Percentiles rank a stretch among this genome's conserved stretches.
These are phyloP conservation scores for Hippocampus barbouri DNA, from an alignment of 2,113 vertebrate species.

Conservation along the genomic window DNA sequence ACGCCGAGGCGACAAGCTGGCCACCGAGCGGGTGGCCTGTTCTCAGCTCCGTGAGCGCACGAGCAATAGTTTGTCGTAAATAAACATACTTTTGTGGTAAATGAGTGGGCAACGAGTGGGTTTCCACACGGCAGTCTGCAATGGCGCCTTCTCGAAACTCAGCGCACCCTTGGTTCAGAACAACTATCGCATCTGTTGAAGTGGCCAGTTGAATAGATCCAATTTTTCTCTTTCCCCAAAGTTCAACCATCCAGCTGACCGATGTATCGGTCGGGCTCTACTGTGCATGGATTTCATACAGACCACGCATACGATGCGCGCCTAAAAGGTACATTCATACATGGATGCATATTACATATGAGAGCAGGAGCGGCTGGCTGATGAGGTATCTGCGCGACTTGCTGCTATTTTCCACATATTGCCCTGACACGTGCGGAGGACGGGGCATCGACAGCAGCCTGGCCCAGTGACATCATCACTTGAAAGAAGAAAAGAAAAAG, in stretches of 20 bases:
- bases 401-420: constrained; percentile 29
- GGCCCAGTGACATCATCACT: not conserved
- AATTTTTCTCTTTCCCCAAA: no score
- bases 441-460: not conserved
- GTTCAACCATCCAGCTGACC: no score
- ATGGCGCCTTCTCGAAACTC: not conserved
- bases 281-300: not conserved
- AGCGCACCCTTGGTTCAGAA: not conserved
- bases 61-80: no score
- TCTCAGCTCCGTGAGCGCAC: no score
- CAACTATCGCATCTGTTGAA: not conserved
- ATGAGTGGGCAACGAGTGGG: no score
- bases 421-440: constrained; percentile 24
- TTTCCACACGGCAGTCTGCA: no score
- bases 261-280: no score
- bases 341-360: constrained; percentile 46
- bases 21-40: no score
- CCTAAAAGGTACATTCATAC: constrained; percentile 44
- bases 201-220: no score
- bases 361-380: constrained; percentile 18
- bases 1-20: no score
- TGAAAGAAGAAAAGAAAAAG: not conserved
- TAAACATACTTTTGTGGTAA: no score
- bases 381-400: not conserved
- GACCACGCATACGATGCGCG: not conserved